Base-by-base conservation (phyloP, 1,140 invertebrate genomes). In the Drosophila truncata region DNA sequence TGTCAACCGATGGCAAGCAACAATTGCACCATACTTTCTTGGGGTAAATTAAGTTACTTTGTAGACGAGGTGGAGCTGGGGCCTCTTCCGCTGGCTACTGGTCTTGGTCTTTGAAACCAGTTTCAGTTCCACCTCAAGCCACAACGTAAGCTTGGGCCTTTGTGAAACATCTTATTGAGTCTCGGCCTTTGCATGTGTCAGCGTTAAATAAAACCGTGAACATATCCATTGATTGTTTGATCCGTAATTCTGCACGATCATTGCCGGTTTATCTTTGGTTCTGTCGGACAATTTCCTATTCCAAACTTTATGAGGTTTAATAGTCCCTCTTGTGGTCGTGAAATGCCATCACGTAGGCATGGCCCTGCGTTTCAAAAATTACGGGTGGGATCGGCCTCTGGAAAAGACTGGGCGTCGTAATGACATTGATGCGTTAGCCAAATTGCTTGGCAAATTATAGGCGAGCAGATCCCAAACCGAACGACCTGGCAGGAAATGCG, bases 31-130 rank as follows among this genome's bases (percentile, higher is more conserved):
- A 46, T 69, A 78, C 74, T 81, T 85, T 86, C 54, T 65, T 73
- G 63, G 67, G 83, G 78, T 74, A 88, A 88, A 88, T 87, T 78
- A 88, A 87, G 84, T 80, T 90, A 88, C 85, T 88, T 90, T 84
- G 65, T 78, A 69, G 85, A 74, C 61, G 10, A 52, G 33, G 52
- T 23, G 37, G 46, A 35, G 25, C 33, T 65, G 69, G 35, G 33
- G 20, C 29, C 18, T 58, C 81, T 78, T 87, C 73, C 80, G 84
- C 65, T 80, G 73, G 84, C 84, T 88, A 88, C 84, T 90, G 84
- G 85, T 88, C 39, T 84, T 87, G 42, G 66, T 41, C 50, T 16
- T 62, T 49, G 42, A 86, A 86, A 87, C 79, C 83, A 73, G 80
- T 87, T 86, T 44, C 41, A 39, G 41, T 25, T 52, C 44, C 20